These are phyloP conservation scores for Apotomis capreana DNA, from an alignment of 2,888 invertebrate species.

Conservation along the genomic window DNA sequence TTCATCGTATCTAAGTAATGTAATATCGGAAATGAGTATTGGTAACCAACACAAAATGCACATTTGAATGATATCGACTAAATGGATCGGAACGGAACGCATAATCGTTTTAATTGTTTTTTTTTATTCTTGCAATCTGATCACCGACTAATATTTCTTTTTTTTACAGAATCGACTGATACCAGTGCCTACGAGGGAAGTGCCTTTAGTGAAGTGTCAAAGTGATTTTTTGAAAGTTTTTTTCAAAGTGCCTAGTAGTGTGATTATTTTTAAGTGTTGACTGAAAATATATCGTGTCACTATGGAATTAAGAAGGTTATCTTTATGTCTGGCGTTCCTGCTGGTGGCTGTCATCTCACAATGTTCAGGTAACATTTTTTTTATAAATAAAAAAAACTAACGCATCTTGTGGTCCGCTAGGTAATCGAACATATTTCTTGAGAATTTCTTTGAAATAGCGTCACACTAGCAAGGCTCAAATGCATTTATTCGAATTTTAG, in stretches of 20 bases:
- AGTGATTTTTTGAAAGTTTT: conserved; percentile 53
- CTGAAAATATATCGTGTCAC: conserved; percentile 46
- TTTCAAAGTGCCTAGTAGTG: conserved; percentile 55
- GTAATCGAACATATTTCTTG: not conserved
- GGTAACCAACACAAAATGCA: conserved; percentile 30
- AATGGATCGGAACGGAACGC: conserved; percentile 11
- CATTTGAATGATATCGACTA: conserved; percentile 14
- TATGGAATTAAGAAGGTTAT: conserved; percentile 70
- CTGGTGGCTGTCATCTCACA: conserved; percentile 61
- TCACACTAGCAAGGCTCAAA: conserved; percentile 3
- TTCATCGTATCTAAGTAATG: not conserved
- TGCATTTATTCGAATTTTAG: not conserved
- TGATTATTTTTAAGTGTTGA: conserved; percentile 53
- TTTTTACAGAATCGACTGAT: conserved; percentile 62
- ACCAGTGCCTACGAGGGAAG: conserved; percentile 72
- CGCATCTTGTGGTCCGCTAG: not conserved
- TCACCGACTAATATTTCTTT: conserved; percentile 41
- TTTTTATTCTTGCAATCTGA: not conserved
- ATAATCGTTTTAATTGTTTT: conserved; percentile 23
- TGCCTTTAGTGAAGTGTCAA: conserved; percentile 75
- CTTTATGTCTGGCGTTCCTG: conserved; percentile 62
- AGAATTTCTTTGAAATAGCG: not conserved
- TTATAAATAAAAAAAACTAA: too few relatives aligned
- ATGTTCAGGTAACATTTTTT: conserved; percentile 65
- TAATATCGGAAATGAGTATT: not conserved